phyloP scores from a whole-genome alignment of 2,888 invertebrate species.

The Cheilosia grossa region DNA sequence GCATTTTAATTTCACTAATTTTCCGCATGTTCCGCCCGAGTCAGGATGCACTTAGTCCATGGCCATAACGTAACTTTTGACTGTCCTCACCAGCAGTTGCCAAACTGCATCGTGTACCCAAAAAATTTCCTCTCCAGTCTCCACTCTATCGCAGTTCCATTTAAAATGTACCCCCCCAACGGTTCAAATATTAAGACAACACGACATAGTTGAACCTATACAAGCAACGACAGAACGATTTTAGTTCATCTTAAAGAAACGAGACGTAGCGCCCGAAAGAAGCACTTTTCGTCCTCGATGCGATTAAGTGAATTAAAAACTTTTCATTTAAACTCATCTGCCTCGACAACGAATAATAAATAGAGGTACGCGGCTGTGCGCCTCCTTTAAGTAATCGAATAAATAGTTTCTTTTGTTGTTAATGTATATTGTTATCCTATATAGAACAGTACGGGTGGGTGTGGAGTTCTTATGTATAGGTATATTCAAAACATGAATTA shows the following conservation, averaged over 20 bases:
- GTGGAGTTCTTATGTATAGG: constrained; percentile 24
- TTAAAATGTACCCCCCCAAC: constrained; percentile 21
- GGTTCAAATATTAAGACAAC: constrained; percentile 41
- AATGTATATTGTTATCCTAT: constrained; percentile 31
- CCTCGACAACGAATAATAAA: constrained; percentile 45
- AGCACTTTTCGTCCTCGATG: constrained; percentile 54
- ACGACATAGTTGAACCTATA: background rate
- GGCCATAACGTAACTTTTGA: too few species aligned
- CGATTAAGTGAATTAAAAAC: constrained; percentile 73
- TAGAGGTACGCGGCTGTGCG: constrained; percentile 21
- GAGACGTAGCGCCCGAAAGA: background rate
- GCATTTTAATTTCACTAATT: too few species aligned
- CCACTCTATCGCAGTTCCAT: background rate
- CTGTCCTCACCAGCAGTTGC: background rate
- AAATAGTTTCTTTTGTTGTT: constrained; percentile 68
- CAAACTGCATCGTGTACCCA: background rate
- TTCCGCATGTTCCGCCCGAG: too few species aligned
- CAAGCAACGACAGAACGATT: background rate
- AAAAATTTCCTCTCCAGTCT: too few species aligned
- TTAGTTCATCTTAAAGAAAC: background rate
- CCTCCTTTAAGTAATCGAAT: constrained; percentile 68
- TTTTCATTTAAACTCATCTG: constrained; percentile 56
- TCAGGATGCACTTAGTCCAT: too few species aligned
- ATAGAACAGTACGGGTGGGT: constrained; percentile 1
- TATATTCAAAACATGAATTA: constrained; percentile 65